These are phyloP conservation scores for Drosophila tani DNA, from an alignment of 1,140 invertebrate genomes.

Conservation along the genomic window DNA sequence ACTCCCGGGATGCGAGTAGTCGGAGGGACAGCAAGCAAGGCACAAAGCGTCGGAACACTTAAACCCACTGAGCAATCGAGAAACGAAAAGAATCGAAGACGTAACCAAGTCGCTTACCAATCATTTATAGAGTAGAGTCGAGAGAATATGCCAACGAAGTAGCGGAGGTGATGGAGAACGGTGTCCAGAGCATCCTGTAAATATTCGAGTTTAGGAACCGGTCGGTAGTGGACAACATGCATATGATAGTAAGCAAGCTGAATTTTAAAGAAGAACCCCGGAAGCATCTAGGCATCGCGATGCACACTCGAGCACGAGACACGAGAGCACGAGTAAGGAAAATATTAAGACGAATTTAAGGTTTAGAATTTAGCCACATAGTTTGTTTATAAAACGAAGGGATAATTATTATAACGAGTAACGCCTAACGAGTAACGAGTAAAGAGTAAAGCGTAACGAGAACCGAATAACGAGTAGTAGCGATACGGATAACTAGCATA, in stretches of 20 bases:
- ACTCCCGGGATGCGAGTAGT: neutral
- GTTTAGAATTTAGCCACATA: conserved; percentile 77
- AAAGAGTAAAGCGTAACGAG: conserved; percentile 18
- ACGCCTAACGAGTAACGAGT: conserved; percentile 5
- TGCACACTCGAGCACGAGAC: conserved; percentile 21
- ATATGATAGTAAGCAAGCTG: conserved; percentile 66
- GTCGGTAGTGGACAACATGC: conserved; percentile 49
- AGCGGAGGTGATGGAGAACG: conserved; percentile 22
- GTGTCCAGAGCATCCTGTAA: conserved; percentile 63
- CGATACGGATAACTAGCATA: conserved; percentile 60
- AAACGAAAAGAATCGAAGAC: conserved; percentile 41
- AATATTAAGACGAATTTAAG: conserved; percentile 78
- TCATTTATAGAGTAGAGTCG: conserved; percentile 56
- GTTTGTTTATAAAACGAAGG: conserved; percentile 79
- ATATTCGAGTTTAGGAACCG: conserved; percentile 57
- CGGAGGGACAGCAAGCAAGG: conserved; percentile 2
- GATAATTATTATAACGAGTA: conserved; percentile 36
- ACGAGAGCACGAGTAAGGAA: conserved; percentile 41
- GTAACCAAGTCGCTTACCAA: conserved; percentile 65
- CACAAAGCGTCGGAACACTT: conserved; percentile 69
- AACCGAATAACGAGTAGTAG: conserved; percentile 31
- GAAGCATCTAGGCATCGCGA: conserved; percentile 25
- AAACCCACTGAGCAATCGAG: conserved; percentile 71
- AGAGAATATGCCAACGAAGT: conserved; percentile 71
- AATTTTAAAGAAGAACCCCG: conserved; percentile 56